Base-by-base conservation (phyloP, 2,888 invertebrate genomes). In the Trichogramma evanescens region DNA sequence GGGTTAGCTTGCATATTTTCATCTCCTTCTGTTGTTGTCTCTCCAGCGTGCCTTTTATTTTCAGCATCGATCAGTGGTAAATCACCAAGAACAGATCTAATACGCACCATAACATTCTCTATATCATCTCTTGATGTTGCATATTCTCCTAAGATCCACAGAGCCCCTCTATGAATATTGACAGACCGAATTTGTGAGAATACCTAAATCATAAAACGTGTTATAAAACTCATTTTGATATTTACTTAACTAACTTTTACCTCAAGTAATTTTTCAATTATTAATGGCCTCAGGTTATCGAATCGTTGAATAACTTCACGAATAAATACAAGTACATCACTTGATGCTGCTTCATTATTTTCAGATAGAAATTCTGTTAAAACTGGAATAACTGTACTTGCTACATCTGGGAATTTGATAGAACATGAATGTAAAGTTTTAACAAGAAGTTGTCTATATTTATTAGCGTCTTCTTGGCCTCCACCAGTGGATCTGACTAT, bases 101-200 rank as follows among this genome's bases (percentile, higher is more conserved):
- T 84, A 65, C 87, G 87, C 53, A 84, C 84, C 73, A 96, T 86
- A 4, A 95, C 91, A 62, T 87, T 86, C 64, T 85, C 82, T 46
- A 95, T 93, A 66, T 94, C 90, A 26, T 85, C 83, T 40, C 85
- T 81, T 0, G 86, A 84, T 61, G 88, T 88, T 2, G 95, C 93
- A 78, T 95, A 99, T 79, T 99, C 97, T 5, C 98, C 98, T 62
- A 97, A 82, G 72, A 99, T 93, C 99, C 99, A 99, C 58, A 99
- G 82, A 1, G 97, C 94, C 1, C 95, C 91, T 63, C 97, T 87
- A 69, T 95, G 93, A 41, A 95, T 90, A 81, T 91, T 92, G 4
- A 92, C 89, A n/a, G 92, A 91, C 69, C 91, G 89, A 69, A 99
- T 93, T 63, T 88, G 84, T 0, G 89, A 84, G 72, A 97, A 91